Evolutionary conservation across 2,888 invertebrate genomes (phyloP).

Genomic region (Platynereis dumerilii): DNA sequence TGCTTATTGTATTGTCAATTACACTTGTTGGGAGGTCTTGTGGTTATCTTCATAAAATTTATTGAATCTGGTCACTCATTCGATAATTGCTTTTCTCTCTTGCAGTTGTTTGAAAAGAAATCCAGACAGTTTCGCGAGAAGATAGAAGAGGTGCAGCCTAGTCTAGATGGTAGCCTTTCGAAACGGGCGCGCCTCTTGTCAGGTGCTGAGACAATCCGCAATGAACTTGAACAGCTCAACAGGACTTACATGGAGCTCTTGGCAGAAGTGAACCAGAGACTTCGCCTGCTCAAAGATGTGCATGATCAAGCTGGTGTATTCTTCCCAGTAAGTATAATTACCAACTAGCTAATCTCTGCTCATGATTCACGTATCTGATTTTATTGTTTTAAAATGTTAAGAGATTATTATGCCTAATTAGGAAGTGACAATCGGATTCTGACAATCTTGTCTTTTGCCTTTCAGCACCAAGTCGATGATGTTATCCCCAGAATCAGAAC

Average conservation of each 20-base stretch:
- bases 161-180: constrained; percentile 39
- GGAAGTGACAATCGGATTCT: too few relatives aligned
- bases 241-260: constrained; percentile 73
- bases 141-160: constrained; percentile 65
- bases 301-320: constrained; percentile 33
- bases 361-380: neutral
- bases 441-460: constrained; percentile 41
- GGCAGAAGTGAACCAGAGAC: constrained; percentile 62
- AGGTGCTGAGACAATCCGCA: constrained; percentile 79
- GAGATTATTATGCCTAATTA: neutral
- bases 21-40: neutral
- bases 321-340: constrained; percentile 34
- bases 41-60: too few relatives aligned
- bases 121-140: constrained; percentile 84
- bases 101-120: constrained; percentile 84
- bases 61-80: neutral
- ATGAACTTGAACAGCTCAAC: constrained; percentile 82
- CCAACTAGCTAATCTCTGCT: neutral
- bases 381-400: neutral
- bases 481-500: constrained; percentile 66
- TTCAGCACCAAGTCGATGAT: constrained; percentile 54
- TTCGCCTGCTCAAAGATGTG: constrained; percentile 38
- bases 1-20: too few relatives aligned
- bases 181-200: constrained; percentile 49
- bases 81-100: neutral